Evolutionary conservation across 2,113 vertebrate genomes (phyloP).

Genomic region (Ciconia maguari): DNA sequence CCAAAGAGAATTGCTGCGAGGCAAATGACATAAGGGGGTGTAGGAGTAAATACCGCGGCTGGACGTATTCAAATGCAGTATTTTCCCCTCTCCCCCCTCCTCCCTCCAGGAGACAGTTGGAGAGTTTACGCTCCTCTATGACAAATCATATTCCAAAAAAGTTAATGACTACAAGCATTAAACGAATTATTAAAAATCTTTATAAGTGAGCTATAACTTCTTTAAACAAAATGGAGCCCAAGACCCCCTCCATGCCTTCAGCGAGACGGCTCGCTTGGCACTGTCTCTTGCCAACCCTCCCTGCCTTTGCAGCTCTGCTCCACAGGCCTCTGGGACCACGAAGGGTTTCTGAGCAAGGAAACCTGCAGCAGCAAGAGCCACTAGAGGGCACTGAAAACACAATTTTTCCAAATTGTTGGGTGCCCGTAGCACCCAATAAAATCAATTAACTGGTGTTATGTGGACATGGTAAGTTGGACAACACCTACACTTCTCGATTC

Average conservation of each 20-base stretch:
- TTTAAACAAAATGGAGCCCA: background rate
- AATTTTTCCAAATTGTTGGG: background rate
- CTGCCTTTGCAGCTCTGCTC: background rate
- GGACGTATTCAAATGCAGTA: background rate
- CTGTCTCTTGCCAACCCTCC: background rate
- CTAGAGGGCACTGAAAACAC: constrained; percentile 54
- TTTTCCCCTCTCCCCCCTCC: background rate
- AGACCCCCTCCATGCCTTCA: background rate
- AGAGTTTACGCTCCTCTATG: background rate
- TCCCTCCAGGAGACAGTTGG: background rate
- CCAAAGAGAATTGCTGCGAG: background rate
- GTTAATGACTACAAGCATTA: background rate
- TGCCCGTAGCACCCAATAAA: background rate
- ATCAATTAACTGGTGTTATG: background rate
- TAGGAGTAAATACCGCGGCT: background rate
- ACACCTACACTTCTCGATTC: constrained; percentile 31
- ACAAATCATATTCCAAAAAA: background rate
- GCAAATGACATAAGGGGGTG: background rate
- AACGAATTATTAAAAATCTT: background rate
- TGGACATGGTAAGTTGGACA: background rate
- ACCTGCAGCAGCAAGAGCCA: background rate
- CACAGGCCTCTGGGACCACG: accelerated
- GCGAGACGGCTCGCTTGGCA: accelerated
- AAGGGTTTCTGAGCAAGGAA: background rate
- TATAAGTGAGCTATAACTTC: background rate